Evolutionary conservation across 2,888 invertebrate genomes (phyloP), one percentile per base, ranked within the genome.

Genomic region (Drosophila colorata): DNA sequence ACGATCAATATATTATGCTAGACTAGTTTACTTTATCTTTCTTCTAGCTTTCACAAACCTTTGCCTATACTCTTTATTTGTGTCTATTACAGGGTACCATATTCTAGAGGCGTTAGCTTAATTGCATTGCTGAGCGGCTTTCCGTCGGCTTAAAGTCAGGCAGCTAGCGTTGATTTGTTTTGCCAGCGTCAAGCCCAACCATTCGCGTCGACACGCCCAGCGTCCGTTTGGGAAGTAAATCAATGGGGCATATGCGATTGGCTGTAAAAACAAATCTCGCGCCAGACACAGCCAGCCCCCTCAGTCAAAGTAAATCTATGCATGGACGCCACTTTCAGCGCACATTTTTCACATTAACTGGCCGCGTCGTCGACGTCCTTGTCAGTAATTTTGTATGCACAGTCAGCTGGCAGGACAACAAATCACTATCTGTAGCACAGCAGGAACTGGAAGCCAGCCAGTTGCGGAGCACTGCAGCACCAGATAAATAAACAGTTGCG

Each of bases 281-380:
- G 23, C 14, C 52, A 41, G 43, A 63, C 49, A 20, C 48, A 46
- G 48, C 18, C 43, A n/a, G 11, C 40, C 41, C 31, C n/a, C 20
- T n/a, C 56, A 49, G 61, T 46, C 51, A 59, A 80, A 65, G 61
- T 46, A 61, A 78, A 84, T 85, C 79, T 78, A 81, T 87, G 86
- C 76, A 87, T 70, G 67, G 63, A 74, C 66, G 67, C 63, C 68
- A 74, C 80, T 82, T 78, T 68, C 70, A 80, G 70, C 71, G 82
- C 66, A 87, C 86, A 87, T 85, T 85, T 87, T 83, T 85, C 82
- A 87, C 87, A 87, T 85, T 87, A 85, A 87, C 85, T 80, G 71
- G 71, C 58, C 51, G 64, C 56, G 51, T 40, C 57, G 53, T 57
- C 52, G 56, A 59, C 66, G 70, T 69, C 75, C 74, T 69, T 78